phyloP scores from a whole-genome alignment of 1,140 invertebrate species.

The Tachypleus tridentatus region DNA sequence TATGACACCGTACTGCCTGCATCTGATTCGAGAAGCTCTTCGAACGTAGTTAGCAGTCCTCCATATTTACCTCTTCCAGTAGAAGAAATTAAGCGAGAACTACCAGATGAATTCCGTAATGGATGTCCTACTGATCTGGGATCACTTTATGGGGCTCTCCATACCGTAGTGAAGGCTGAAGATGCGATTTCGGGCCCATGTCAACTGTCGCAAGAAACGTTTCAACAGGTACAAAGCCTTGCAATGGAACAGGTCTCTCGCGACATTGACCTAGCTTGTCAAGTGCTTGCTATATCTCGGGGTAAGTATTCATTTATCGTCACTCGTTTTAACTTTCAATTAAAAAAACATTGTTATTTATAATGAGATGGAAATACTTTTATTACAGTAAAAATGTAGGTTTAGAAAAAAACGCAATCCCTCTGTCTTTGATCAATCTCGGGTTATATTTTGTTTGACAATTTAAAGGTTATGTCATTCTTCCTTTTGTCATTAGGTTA shows the following conservation, averaged over 20 bases:
- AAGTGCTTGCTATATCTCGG: conserved; percentile 66
- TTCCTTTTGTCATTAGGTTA: too few relatives aligned
- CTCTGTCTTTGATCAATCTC: too few relatives aligned
- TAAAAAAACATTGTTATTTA: too few relatives aligned
- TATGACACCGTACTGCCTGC: conserved; percentile 11
- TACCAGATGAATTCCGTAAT: background rate
- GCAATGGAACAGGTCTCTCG: conserved; percentile 72
- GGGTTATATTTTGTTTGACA: too few relatives aligned
- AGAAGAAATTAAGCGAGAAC: background rate
- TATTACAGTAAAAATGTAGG: too few relatives aligned
- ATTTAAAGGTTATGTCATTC: too few relatives aligned
- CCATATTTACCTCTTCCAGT: background rate
- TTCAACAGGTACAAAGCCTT: conserved; percentile 68
- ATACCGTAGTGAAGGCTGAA: conserved; percentile 8
- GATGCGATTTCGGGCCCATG: background rate
- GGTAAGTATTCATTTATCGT: conserved; percentile 45
- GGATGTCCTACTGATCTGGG: conserved; percentile 4
- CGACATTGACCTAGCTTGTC: conserved; percentile 70
- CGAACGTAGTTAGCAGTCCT: too few relatives aligned
- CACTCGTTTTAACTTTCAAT: too few relatives aligned
- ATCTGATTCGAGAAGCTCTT: background rate
- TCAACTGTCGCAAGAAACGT: conserved; percentile 7
- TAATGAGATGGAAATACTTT: too few relatives aligned
- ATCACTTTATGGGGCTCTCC: conserved; percentile 7
- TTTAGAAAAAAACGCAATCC: too few relatives aligned